Conservation (phyloP, 2,888 invertebrate species). For the Ochlodes sylvanus region DNA sequence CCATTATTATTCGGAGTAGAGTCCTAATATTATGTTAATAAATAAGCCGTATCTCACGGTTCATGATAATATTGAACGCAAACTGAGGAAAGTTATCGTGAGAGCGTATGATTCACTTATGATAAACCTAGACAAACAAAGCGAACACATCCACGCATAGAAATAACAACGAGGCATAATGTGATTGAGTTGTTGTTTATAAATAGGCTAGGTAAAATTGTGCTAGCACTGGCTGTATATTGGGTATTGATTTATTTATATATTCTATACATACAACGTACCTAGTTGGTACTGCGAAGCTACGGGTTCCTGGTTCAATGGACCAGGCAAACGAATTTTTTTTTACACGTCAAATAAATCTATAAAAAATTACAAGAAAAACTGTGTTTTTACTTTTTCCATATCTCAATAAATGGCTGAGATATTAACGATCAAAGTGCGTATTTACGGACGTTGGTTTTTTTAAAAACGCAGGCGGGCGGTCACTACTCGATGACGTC, state of each 20-base stretch:
- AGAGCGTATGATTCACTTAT: constrained; percentile 37
- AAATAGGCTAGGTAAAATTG: constrained; percentile 15
- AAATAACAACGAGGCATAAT: constrained; percentile 29
- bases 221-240: not conserved
- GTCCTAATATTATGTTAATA: constrained; percentile 7
- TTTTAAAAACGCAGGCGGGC: too few relatives aligned
- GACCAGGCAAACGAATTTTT: too few relatives aligned
- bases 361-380: too few relatives aligned
- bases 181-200: constrained; percentile 33
- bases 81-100: constrained; percentile 27
- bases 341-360: too few relatives aligned
- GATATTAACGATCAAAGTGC: too few relatives aligned
- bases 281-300: too few relatives aligned
- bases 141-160: constrained; percentile 30
- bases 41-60: constrained; percentile 17
- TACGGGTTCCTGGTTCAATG: too few relatives aligned
- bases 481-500: too few relatives aligned
- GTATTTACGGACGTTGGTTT: too few relatives aligned
- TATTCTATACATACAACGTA: too few relatives aligned
- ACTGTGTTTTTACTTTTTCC: too few relatives aligned
- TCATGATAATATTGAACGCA: constrained; percentile 22
- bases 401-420: too few relatives aligned
- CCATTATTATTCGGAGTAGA: constrained; percentile 5
- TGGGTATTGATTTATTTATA: not conserved
- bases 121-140: constrained; percentile 37